Evolutionary conservation across 2,113 vertebrate genomes (phyloP).

Genomic region (Macquaria ambigua): DNA sequence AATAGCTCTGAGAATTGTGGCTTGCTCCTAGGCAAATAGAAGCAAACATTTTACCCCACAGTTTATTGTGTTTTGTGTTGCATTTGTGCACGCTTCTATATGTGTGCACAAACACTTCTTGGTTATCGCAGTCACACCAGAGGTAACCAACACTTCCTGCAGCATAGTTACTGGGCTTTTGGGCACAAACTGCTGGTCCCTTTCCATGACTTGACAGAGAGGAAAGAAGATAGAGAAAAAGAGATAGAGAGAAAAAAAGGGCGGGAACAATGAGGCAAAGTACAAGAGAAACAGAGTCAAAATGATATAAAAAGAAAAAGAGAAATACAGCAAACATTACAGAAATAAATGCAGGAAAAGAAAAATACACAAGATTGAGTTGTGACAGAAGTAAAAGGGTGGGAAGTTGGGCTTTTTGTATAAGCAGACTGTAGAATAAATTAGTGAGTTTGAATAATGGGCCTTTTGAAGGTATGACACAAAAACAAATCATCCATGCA

Average conservation of each 20-base stretch:
- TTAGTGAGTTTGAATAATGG: slow-evolving; percentile 11
- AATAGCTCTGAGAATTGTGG: slow-evolving; percentile 17
- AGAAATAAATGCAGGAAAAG: neutral
- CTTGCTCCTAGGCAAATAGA: neutral
- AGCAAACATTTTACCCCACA: slow-evolving; percentile 4
- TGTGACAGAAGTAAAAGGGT: neutral
- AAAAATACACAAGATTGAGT: neutral
- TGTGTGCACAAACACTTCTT: neutral
- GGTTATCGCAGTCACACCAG: neutral
- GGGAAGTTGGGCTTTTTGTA: neutral
- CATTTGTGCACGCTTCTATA: neutral
- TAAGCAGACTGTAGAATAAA: slow-evolving; percentile 16
- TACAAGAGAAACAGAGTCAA: neutral
- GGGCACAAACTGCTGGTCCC: neutral
- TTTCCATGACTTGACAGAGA: slow-evolving; percentile 6
- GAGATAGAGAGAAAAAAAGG: neutral
- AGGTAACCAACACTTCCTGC: neutral
- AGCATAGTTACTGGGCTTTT: neutral
- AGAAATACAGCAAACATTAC: neutral
- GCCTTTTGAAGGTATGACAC: neutral
- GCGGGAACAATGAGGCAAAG: neutral
- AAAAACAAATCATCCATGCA: neutral
- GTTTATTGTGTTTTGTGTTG: neutral
- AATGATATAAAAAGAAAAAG: neutral
- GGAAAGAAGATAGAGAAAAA: neutral